Percentiles rank a stretch among this genome's conserved stretches.
phyloP scores from a whole-genome alignment of 2,113 vertebrate genomes.

The Archocentrus centrarchus region DNA sequence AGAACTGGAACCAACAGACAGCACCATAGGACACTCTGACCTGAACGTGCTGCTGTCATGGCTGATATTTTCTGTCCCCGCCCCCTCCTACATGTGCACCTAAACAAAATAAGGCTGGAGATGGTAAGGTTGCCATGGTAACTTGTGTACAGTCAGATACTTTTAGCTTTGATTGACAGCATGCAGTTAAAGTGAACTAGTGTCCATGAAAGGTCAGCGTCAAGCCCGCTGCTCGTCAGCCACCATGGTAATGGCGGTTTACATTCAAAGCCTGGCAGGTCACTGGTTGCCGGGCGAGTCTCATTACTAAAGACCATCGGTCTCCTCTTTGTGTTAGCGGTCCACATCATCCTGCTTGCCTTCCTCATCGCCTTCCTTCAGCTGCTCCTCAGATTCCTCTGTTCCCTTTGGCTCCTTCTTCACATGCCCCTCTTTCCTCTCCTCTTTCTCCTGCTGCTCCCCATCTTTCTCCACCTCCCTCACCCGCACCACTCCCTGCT shows the following conservation, averaged over 20 bases:
- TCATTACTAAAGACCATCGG: not conserved
- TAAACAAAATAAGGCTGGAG: slow-evolving; percentile 13
- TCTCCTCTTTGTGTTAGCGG: slow-evolving; percentile 77
- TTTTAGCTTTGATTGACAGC: slow-evolving; percentile 21
- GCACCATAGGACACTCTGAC: not conserved
- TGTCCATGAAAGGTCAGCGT: not conserved
- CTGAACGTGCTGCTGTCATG: not conserved
- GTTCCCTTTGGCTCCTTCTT: not conserved
- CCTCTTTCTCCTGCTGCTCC: not conserved
- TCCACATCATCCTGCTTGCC: slow-evolving; percentile 89
- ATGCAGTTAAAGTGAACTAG: slow-evolving; percentile 41
- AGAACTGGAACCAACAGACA: no score
- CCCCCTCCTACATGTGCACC: not conserved
- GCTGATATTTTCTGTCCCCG: not conserved
- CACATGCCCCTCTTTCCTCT: not conserved
- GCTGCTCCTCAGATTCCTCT: not conserved
- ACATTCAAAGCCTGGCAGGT: slow-evolving; percentile 18
- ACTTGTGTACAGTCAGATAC: slow-evolving; percentile 6
- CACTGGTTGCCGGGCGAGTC: slow-evolving; percentile 4
- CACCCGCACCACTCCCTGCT: slow-evolving; percentile 81
- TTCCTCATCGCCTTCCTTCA: slow-evolving; percentile 55
- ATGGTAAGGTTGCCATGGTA: slow-evolving; percentile 21
- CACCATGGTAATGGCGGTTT: not conserved
- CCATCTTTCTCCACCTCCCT: slow-evolving; percentile 28
- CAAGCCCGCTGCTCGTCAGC: not conserved